Evolutionary conservation across 2,113 vertebrate species (phyloP), one percentile per base, ranked within the genome.

Genomic region (Castor canadensis): DNA sequence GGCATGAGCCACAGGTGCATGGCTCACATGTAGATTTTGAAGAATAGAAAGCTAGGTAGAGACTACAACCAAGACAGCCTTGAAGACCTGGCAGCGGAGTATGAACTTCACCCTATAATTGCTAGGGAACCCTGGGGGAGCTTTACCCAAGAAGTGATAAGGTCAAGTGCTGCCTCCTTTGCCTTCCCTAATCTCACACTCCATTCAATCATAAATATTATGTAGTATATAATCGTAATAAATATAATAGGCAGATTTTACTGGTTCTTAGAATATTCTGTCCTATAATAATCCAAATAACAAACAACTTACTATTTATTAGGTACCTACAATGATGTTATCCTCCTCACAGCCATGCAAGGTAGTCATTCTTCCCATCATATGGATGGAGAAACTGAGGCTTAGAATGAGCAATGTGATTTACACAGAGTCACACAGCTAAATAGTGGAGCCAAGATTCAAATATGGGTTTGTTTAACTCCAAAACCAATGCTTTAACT

Each of bases 251-350:
- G 66, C 77, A 84, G 43, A 22, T 17, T 90, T 94, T 92, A 90
- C 60, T 96, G 85, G 54, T 76, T 76, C 62, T 88, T 79, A 69
- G 26, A 66, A 93, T 87, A 89, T 79, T 75, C 85, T 77, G 62
- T 60, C 40, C 95, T 95, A 60, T 30, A 95, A 90, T 79, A 95
- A 94, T 22, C 35, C 56, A 64, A 91, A 94, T 49, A 83, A 92
- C 49, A 91, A 97, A 69, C 81, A 94, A 75, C 45, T 82, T 66
- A 96, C 24, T 77, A 85, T 75, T 88, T 69, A 86, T 96, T 87
- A 84, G 62, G 40, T 30, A 93, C 56, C 47, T 89, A 56, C 43
- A 93, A 43, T 56, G 28, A 38, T 67, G 45, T 32, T 87, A 38
- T 38, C 40, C 47, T 95, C 71, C 15, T 54, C 75, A 96, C 15